These are phyloP conservation scores for Sycophila sp. DNA, from an alignment of 1,140 invertebrate species.

Conservation along the genomic window DNA sequence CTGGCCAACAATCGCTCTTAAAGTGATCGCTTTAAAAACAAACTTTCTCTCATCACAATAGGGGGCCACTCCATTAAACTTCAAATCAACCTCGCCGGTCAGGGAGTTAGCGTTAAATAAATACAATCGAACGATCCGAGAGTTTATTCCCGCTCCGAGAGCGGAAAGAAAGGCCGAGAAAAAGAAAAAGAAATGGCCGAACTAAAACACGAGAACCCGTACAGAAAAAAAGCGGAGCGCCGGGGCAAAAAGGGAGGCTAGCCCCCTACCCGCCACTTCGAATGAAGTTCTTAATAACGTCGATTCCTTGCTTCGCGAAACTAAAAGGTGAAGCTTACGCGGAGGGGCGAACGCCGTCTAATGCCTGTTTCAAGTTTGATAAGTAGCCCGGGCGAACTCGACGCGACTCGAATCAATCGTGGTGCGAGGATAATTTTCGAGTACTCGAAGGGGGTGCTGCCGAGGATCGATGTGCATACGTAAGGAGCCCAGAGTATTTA, in stretches of 20 bases:
- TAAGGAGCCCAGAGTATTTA: neutral
- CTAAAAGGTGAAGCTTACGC: neutral
- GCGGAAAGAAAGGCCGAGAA: neutral
- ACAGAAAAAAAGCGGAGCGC: neutral
- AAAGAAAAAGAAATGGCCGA: slow-evolving; percentile 7
- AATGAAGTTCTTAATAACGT: slow-evolving; percentile 54
- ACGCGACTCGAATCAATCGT: slow-evolving; percentile 37
- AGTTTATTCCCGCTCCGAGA: slow-evolving; percentile 27
- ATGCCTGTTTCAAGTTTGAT: slow-evolving; percentile 38
- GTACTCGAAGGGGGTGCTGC: neutral
- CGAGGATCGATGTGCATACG: slow-evolving; percentile 19
- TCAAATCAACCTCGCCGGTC: slow-evolving; percentile 19
- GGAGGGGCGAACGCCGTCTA: neutral
- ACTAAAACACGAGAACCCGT: neutral
- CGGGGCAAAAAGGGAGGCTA: slow-evolving; percentile 1
- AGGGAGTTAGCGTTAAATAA: slow-evolving; percentile 51
- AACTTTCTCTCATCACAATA: neutral
- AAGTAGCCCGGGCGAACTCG: slow-evolving; percentile 31
- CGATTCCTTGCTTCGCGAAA: slow-evolving; percentile 35
- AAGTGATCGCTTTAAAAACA: neutral
- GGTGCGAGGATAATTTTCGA: slow-evolving; percentile 6
- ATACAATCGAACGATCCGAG: slow-evolving; percentile 46
- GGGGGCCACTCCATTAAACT: slow-evolving; percentile 19
- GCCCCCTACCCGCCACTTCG: no score
- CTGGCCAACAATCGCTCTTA: neutral